Percentiles rank a stretch among this genome's conserved stretches.
Conservation (phyloP, 1,140 invertebrate genomes). For the Drosophila tsacasi region DNA sequence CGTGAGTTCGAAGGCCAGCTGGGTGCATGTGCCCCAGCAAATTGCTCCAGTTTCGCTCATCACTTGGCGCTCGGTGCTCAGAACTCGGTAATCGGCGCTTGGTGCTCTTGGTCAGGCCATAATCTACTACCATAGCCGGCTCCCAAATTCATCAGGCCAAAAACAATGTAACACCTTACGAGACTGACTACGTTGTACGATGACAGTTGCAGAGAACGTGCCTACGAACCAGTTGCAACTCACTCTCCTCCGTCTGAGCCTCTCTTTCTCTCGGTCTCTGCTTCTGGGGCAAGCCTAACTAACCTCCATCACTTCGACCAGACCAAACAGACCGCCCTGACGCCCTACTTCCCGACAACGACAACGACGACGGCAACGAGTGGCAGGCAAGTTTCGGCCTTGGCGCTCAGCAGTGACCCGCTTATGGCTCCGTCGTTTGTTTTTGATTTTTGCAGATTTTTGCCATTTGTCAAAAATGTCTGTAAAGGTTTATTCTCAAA, state of each 20-base stretch:
- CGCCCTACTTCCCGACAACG: slow-evolving; percentile 64
- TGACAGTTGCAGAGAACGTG: slow-evolving; percentile 47
- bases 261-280: slow-evolving; percentile 7
- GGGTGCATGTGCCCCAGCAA: slow-evolving; percentile 61
- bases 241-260: slow-evolving; percentile 9
- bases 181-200: slow-evolving; percentile 35
- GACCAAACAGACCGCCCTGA: slow-evolving; percentile 66
- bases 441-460: slow-evolving; percentile 6
- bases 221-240: slow-evolving; percentile 61
- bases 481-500: not conserved
- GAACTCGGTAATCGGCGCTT: slow-evolving; percentile 21
- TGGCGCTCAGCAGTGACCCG: slow-evolving; percentile 82
- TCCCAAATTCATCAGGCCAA: slow-evolving; percentile 3
- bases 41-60: slow-evolving; percentile 63
- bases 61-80: slow-evolving; percentile 11
- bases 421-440: slow-evolving; percentile 47
- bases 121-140: slow-evolving; percentile 75
- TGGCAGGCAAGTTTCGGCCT: slow-evolving; percentile 77
- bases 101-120: slow-evolving; percentile 64
- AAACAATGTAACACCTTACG: slow-evolving; percentile 18
- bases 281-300: slow-evolving; percentile 34
- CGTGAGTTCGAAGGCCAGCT: slow-evolving; percentile 53
- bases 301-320: slow-evolving; percentile 33
- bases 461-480: slow-evolving; percentile 11
- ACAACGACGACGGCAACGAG: slow-evolving; percentile 4